Percentiles rank a stretch among this genome's conserved stretches.
Conservation (phyloP, 2,113 vertebrate species). For the Chiloscyllium plagiosum region DNA sequence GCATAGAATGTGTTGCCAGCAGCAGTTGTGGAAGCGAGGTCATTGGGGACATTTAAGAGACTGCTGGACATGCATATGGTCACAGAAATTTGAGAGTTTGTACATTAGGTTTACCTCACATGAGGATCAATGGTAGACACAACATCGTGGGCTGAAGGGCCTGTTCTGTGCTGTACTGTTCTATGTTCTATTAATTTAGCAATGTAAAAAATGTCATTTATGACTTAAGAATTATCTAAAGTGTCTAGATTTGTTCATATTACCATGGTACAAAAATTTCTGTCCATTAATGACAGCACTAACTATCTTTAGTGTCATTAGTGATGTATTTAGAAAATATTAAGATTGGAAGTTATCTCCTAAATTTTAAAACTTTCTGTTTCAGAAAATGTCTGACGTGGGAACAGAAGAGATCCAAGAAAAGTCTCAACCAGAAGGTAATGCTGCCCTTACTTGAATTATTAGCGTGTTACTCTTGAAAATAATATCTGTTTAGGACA, state of each 20-base stretch:
- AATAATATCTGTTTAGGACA: not conserved
- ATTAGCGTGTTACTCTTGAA: not conserved
- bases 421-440: constrained; percentile 19
- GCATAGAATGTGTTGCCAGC: no score
- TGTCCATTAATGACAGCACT: not conserved
- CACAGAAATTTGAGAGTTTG: no score
- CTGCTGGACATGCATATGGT: no score
- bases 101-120: no score
- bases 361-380: not conserved
- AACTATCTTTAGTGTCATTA: not conserved
- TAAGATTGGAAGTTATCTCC: not conserved
- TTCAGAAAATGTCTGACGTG: constrained; percentile 29
- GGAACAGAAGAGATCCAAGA: constrained; percentile 17
- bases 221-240: not conserved
- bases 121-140: no score
- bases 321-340: not conserved
- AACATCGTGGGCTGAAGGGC: no score
- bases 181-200: not conserved
- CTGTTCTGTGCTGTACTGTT: no score
- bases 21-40: no score
- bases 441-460: not conserved
- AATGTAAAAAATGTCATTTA: not conserved
- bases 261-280: not conserved
- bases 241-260: not conserved
- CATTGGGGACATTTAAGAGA: no score